Conservation (phyloP, 64 coral and sea anemone species). For the Acropora tenuis region DNA sequence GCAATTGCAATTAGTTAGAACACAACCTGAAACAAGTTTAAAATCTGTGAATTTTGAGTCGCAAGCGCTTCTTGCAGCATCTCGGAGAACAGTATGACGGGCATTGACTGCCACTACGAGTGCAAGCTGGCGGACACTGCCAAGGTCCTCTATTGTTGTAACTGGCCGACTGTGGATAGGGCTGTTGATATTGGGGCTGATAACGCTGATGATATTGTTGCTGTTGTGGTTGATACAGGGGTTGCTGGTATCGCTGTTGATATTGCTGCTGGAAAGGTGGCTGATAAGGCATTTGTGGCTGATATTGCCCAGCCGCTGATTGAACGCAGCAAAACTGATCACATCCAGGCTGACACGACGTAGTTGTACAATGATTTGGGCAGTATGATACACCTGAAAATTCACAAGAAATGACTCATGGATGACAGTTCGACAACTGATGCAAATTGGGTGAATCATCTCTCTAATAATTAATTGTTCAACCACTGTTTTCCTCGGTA, state of each 20-base stretch:
- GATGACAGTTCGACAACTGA: too few relatives aligned
- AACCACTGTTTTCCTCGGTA: too few relatives aligned
- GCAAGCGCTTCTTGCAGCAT: conserved; percentile 26
- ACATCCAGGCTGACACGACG: conserved; percentile 16
- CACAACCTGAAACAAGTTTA: not conserved
- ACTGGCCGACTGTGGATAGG: not conserved
- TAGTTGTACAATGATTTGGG: conserved; percentile 9
- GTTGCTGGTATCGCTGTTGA: not conserved
- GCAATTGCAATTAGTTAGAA: too few relatives aligned
- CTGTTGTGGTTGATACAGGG: not conserved
- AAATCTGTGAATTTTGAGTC: conserved; percentile 19
- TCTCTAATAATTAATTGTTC: too few relatives aligned
- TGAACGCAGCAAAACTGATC: conserved; percentile 1
- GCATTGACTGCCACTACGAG: conserved; percentile 3
- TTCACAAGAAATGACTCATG: not conserved
- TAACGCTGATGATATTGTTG: not conserved
- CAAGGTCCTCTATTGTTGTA: not conserved
- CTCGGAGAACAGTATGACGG: conserved; percentile 31
- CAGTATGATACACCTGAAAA: conserved; percentile 10
- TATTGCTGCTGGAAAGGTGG: conserved; percentile 4
- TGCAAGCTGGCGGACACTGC: conserved; percentile 15
- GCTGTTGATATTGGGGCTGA: not conserved
- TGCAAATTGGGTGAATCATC: too few relatives aligned
- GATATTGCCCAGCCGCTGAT: not conserved
- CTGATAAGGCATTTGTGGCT: not conserved